Conservation (phyloP, 2,888 invertebrate species). For the Tenthredo distinguenda region DNA sequence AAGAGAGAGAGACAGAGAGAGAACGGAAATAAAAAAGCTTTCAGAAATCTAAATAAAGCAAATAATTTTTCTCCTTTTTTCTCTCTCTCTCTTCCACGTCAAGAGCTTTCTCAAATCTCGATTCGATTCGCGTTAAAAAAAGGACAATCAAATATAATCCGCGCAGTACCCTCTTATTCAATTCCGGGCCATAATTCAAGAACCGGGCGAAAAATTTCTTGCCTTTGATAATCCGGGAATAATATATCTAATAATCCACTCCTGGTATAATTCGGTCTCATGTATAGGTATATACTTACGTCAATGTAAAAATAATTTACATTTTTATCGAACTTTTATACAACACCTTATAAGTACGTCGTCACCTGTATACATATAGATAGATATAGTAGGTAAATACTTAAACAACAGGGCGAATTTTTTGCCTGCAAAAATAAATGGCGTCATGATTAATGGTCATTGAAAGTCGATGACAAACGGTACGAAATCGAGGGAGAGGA, state of each 20-base stretch:
- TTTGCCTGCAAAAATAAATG: background rate
- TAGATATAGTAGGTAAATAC: background rate
- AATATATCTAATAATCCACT: background rate
- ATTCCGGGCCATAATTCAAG: background rate
- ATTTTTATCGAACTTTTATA: background rate
- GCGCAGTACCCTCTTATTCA: background rate
- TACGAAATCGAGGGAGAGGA: background rate
- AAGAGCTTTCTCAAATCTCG: background rate
- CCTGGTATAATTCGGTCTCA: background rate
- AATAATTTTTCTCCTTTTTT: background rate
- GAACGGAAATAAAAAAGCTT: background rate
- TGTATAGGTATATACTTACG: background rate
- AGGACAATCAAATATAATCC: background rate
- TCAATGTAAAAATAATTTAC: background rate
- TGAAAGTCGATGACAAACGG: conserved; percentile 15
- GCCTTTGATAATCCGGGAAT: background rate
- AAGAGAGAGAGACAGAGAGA: too few species aligned
- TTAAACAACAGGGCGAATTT: background rate
- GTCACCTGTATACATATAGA: background rate
- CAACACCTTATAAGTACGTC: too few species aligned
- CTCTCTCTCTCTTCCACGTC: background rate
- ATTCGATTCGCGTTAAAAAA: background rate
- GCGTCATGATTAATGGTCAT: conserved; percentile 10
- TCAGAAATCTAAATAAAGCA: background rate
- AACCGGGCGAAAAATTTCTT: background rate